Evolutionary conservation across 2,797 vertebrate genomes (phyloP).

Genomic region (Cuniculus paca): DNA sequence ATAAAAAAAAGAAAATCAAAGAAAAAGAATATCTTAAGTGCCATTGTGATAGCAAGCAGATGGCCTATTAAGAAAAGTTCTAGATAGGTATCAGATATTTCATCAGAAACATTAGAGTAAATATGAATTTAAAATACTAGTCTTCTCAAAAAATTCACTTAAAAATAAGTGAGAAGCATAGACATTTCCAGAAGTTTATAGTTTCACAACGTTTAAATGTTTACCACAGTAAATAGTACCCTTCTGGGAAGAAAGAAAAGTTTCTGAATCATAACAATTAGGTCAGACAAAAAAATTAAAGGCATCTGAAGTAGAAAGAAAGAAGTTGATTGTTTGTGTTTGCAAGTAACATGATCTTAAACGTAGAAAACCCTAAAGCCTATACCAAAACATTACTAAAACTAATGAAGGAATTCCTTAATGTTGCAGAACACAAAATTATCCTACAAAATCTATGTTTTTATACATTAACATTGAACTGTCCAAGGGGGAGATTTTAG

Average conservation of each 20-base stretch:
- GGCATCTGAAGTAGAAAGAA: not conserved
- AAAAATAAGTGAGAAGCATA: slow-evolving; percentile 4
- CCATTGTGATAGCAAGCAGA: not conserved
- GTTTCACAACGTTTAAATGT: not conserved
- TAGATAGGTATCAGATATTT: not conserved
- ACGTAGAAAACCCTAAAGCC: not conserved
- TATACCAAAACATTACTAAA: not conserved
- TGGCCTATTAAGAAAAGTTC: too few species aligned
- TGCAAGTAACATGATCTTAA: not conserved
- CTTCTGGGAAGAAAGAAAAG: not conserved
- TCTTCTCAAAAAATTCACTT: not conserved
- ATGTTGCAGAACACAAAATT: not conserved
- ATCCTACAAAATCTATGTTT: not conserved
- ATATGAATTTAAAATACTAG: not conserved
- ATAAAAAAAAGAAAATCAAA: not conserved
- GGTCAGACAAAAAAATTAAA: not conserved
- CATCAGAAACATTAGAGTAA: not conserved
- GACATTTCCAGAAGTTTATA: not conserved
- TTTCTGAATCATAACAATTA: not conserved
- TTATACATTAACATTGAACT: not conserved
- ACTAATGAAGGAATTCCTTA: not conserved
- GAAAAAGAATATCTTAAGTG: not conserved
- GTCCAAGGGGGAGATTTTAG: too few species aligned
- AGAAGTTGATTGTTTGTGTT: not conserved
- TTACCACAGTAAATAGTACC: not conserved